Percentiles rank a stretch among this genome's conserved stretches.
Evolutionary conservation across 2,113 vertebrate species (phyloP).

Genomic region (Desmodus rotundus): DNA sequence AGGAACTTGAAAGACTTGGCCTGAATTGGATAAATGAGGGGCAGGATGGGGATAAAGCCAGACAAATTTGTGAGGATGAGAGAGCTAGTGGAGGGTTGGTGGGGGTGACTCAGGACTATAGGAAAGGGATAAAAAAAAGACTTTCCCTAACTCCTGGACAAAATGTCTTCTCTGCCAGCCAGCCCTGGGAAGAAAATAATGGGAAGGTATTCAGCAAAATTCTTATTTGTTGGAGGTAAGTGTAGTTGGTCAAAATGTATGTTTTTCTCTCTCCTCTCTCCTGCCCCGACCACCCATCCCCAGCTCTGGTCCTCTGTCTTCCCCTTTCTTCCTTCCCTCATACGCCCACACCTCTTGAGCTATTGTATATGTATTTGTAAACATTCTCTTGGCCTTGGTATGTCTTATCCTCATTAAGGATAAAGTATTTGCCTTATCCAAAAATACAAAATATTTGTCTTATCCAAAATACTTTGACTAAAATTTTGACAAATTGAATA

Average conservation of each 20-base stretch:
- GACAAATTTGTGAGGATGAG: not conserved
- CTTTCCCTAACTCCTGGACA: not conserved
- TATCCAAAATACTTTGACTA: not conserved
- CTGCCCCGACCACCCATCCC: not conserved
- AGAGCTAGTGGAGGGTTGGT: rapidly evolving
- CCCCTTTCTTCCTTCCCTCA: not conserved
- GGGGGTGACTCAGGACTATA: too few relatives aligned
- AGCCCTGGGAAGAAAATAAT: not conserved
- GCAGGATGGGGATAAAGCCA: not conserved
- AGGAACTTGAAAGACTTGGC: not conserved
- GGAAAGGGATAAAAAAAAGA: not conserved
- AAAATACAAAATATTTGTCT: not conserved
- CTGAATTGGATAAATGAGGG: not conserved
- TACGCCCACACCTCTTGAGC: not conserved
- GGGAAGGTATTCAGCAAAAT: not conserved
- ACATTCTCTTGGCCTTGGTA: not conserved
- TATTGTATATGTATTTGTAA: not conserved
- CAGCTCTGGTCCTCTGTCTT: not conserved
- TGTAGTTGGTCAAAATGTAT: not conserved
- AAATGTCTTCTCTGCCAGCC: not conserved
- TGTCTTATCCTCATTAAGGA: not conserved
- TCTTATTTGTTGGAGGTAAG: not conserved
- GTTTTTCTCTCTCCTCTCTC: not conserved
- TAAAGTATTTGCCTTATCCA: not conserved
- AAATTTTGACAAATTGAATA: not conserved